phyloP scores from a whole-genome alignment of 2,797 vertebrate species.

The Linurgus olivaceus region DNA sequence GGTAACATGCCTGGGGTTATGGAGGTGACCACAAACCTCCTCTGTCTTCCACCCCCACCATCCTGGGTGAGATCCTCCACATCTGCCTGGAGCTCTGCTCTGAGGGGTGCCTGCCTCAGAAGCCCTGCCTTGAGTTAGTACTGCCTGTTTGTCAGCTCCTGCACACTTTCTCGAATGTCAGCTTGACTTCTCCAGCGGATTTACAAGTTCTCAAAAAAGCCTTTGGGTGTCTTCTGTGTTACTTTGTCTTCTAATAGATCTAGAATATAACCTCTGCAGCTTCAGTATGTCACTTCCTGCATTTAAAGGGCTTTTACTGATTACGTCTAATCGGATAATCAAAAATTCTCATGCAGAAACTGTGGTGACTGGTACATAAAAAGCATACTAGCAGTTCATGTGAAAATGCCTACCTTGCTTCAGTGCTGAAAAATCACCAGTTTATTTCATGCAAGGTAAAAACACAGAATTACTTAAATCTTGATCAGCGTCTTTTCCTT shows the following conservation, averaged over 20 bases:
- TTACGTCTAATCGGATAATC: not conserved
- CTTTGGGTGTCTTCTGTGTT: not conserved
- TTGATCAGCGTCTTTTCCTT: not conserved
- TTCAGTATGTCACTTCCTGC: not conserved
- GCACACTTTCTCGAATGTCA: rapidly evolving
- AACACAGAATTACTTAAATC: not conserved
- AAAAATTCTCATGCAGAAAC: not conserved
- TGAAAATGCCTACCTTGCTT: not conserved
- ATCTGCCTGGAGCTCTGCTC: not conserved
- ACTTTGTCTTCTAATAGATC: not conserved
- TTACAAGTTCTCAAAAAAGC: not conserved
- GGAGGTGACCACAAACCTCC: not conserved
- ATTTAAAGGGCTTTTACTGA: not conserved
- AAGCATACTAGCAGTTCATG: not conserved
- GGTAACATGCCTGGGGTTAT: not conserved
- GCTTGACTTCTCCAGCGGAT: not conserved
- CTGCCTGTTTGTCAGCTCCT: not conserved
- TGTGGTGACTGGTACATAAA: not conserved
- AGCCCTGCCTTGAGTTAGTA: not conserved
- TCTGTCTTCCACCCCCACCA: not conserved
- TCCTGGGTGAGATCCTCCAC: not conserved
- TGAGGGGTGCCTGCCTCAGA: too few species aligned
- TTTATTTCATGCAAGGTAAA: not conserved
- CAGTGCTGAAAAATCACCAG: not conserved
- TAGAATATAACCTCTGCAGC: not conserved